Evolutionary conservation across 2,888 invertebrate genomes (phyloP).

Genomic region (Hybos culiciformis): DNA sequence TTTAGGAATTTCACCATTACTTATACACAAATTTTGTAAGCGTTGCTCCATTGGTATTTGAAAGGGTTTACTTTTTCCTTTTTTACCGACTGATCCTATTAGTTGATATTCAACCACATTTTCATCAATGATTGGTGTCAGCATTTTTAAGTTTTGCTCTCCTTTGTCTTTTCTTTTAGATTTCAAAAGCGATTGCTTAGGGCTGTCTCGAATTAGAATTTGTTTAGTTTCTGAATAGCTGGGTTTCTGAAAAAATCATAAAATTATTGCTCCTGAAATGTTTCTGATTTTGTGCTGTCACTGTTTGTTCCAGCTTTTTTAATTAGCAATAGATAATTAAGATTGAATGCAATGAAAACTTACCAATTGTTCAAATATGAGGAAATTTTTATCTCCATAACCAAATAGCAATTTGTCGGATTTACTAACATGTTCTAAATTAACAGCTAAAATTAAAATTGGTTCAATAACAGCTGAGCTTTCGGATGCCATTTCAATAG

Average conservation of each 20-base stretch:
- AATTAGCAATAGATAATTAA: not conserved
- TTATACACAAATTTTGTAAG: conserved; percentile 61
- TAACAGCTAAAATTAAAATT: conserved; percentile 41
- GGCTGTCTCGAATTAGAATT: conserved; percentile 29
- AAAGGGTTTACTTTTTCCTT: conserved; percentile 23
- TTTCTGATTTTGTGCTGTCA: no score
- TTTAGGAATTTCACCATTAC: conserved; percentile 38
- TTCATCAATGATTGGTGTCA: conserved; percentile 23
- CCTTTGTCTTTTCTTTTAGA: conserved; percentile 15
- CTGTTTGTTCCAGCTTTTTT: not conserved
- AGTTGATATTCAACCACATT: conserved; percentile 27
- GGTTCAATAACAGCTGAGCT: conserved; percentile 38
- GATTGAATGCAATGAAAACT: conserved; percentile 16
- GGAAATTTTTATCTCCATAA: conserved; percentile 43
- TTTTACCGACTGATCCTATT: conserved; percentile 19
- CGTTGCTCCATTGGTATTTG: conserved; percentile 63
- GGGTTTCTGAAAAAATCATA: conserved; percentile 33
- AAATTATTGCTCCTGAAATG: not conserved
- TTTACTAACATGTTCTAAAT: conserved; percentile 25
- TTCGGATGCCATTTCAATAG: conserved; percentile 46
- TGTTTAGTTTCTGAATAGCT: conserved; percentile 42
- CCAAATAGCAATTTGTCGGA: conserved; percentile 39
- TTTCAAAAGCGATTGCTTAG: conserved; percentile 21
- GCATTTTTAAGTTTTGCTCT: conserved; percentile 21
- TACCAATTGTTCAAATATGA: conserved; percentile 47